phyloP scores from a whole-genome alignment of 2,797 vertebrate genomes.

The Tokudaia tokunoshimensis region DNA sequence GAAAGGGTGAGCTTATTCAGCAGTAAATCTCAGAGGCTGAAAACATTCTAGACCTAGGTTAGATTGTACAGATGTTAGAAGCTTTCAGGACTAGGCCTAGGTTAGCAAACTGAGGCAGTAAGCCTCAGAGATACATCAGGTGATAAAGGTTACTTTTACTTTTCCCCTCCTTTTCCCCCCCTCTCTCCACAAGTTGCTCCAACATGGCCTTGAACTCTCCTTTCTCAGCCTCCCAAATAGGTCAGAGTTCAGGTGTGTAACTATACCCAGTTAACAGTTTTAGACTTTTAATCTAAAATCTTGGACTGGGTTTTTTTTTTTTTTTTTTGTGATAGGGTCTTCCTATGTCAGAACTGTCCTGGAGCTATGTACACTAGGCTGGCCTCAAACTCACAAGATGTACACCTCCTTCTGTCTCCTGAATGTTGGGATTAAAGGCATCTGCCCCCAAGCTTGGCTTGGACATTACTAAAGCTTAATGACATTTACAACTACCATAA shows the following conservation, averaged over 20 bases:
- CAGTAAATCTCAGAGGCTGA: not conserved
- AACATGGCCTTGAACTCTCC: not conserved
- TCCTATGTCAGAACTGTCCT: not conserved
- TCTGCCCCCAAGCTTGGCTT: not conserved
- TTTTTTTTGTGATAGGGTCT: not conserved
- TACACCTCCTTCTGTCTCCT: not conserved
- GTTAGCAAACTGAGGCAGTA: too few species aligned
- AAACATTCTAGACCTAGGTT: not conserved
- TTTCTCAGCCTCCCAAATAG: not conserved
- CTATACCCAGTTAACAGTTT: not conserved
- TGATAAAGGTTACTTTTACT: too few species aligned
- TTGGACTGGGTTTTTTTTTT: not conserved
- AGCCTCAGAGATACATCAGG: too few species aligned
- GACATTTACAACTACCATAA: not conserved
- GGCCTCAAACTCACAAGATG: not conserved
- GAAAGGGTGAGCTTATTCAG: not conserved
- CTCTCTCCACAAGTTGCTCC: not conserved
- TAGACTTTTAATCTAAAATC: slow-evolving; percentile 61
- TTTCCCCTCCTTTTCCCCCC: not conserved
- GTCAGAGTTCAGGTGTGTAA: not conserved
- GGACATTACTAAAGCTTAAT: not conserved
- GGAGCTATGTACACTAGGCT: not conserved
- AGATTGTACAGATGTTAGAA: not conserved
- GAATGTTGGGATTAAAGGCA: not conserved
- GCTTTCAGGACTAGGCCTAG: not conserved